A percentile compares a stretch with the other conserved stretches of the same genome.
phyloP scores from a whole-genome alignment of 2,797 vertebrate species.

The Echiichthys vipera region DNA sequence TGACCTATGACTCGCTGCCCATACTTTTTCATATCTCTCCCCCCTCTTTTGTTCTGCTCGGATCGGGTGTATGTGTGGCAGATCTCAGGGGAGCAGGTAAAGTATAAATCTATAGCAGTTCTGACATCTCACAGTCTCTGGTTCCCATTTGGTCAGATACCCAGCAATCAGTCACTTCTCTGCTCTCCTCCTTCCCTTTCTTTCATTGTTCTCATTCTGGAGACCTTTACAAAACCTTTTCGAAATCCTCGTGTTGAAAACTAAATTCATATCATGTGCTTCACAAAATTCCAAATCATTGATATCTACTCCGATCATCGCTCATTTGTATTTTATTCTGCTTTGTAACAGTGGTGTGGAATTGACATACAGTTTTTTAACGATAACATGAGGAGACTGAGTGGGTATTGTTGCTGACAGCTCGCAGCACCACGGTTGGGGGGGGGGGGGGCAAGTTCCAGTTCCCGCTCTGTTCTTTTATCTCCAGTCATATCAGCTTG shows the following conservation, averaged over 20 bases:
- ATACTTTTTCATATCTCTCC: constrained; percentile 63
- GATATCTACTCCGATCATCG: constrained; percentile 30
- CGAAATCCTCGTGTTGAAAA: constrained; percentile 35
- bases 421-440: constrained; percentile 28
- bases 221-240: constrained; percentile 38
- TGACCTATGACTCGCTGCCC: constrained; percentile 71
- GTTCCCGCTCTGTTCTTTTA: constrained; percentile 57
- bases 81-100: constrained; percentile 74
- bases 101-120: constrained; percentile 75
- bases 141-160: constrained; percentile 78
- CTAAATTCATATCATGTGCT: constrained; percentile 32
- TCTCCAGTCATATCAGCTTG: constrained; percentile 61
- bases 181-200: constrained; percentile 42
- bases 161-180: constrained; percentile 74
- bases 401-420: constrained; percentile 56
- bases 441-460: constrained; percentile 12
- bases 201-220: constrained; percentile 59
- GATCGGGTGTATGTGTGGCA: constrained; percentile 72
- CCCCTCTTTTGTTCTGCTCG: constrained; percentile 66
- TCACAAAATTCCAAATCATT: constrained; percentile 41
- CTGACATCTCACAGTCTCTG: constrained; percentile 79
- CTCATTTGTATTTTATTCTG: constrained; percentile 24
- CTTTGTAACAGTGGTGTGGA: constrained; percentile 21
- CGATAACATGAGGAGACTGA: constrained; percentile 37
- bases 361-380: constrained; percentile 46